A percentile compares a stretch with the other conserved stretches of the same genome.
These are phyloP conservation scores for Chionoecetes opilio DNA, from an alignment of 1,140 invertebrate species.

Conservation along the genomic window DNA sequence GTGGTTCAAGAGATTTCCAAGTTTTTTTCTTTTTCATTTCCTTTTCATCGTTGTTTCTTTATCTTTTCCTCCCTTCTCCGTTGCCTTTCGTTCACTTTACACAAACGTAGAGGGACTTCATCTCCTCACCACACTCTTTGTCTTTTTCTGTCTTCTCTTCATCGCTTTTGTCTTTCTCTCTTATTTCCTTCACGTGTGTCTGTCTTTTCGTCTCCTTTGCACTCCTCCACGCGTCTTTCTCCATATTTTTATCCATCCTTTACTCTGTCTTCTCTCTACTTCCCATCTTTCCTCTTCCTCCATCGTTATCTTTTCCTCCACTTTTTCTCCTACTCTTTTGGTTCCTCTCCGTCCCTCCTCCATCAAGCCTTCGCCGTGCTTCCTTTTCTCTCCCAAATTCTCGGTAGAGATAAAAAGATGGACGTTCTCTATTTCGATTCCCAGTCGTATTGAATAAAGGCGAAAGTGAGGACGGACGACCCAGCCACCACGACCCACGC, in stretches of 20 bases:
- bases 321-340: too few species aligned
- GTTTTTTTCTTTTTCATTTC: background rate
- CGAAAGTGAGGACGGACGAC: constrained; percentile 14
- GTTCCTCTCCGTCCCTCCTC: background rate
- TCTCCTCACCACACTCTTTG: background rate
- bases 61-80: background rate
- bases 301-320: background rate
- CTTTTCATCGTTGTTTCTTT: too few species aligned
- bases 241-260: too few species aligned
- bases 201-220: background rate
- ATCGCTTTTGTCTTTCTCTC: background rate
- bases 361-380: background rate
- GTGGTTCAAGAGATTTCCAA: too few species aligned
- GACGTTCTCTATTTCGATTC: constrained; percentile 20
- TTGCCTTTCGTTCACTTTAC: too few species aligned
- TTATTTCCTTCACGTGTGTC: background rate
- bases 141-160: background rate
- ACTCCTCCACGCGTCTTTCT: too few species aligned
- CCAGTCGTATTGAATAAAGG: constrained; percentile 28
- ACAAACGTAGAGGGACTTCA: background rate
- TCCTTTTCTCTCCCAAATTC: constrained; percentile 19
- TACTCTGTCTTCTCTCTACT: background rate
- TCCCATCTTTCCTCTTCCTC: constrained; percentile 1
- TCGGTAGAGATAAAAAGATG: background rate
- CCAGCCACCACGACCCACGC: background rate